A percentile compares a stretch with the other conserved stretches of the same genome.
phyloP scores from a whole-genome alignment of 2,797 vertebrate genomes.

The Lutjanus campechanus region DNA sequence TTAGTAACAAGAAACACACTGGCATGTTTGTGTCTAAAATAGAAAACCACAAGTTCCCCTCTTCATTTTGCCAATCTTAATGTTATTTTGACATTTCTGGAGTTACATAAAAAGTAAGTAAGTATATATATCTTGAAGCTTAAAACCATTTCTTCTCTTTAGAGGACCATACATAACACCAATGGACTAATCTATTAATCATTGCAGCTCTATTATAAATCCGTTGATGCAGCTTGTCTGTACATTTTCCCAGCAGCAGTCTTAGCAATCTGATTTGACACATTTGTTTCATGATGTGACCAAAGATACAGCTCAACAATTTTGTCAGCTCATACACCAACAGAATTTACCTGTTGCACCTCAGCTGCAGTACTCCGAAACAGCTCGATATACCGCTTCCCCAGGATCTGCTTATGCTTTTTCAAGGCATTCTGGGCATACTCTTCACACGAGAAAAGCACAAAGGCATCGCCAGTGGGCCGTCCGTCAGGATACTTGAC shows the following conservation, averaged over 20 bases:
- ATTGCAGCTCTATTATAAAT: not conserved
- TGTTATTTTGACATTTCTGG: not conserved
- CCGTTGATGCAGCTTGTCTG: too few species aligned
- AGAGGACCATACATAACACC: not conserved
- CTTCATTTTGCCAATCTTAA: not conserved
- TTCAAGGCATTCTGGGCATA: slow-evolving; percentile 95
- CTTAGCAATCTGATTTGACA: not conserved
- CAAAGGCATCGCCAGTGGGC: slow-evolving; percentile 96
- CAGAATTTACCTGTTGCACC: slow-evolving; percentile 89
- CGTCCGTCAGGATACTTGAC: slow-evolving; percentile 97
- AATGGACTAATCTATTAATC: too few species aligned
- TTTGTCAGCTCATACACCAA: not conserved
- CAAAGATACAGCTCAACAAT: not conserved
- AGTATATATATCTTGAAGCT: not conserved
- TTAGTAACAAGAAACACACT: not conserved
- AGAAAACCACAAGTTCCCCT: slow-evolving; percentile 27
- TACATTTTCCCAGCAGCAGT: not conserved
- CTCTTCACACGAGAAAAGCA: slow-evolving; percentile 96
- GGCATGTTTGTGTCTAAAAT: slow-evolving; percentile 5
- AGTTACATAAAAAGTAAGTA: slow-evolving; percentile 6
- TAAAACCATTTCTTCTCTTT: not conserved
- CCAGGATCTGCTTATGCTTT: slow-evolving; percentile 97
- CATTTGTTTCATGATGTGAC: not conserved
- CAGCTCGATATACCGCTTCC: slow-evolving; percentile 97
- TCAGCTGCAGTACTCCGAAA: slow-evolving; percentile 97